These are phyloP conservation scores for Leptothorax acervorum DNA, from an alignment of 2,888 invertebrate genomes.

Conservation along the genomic window DNA sequence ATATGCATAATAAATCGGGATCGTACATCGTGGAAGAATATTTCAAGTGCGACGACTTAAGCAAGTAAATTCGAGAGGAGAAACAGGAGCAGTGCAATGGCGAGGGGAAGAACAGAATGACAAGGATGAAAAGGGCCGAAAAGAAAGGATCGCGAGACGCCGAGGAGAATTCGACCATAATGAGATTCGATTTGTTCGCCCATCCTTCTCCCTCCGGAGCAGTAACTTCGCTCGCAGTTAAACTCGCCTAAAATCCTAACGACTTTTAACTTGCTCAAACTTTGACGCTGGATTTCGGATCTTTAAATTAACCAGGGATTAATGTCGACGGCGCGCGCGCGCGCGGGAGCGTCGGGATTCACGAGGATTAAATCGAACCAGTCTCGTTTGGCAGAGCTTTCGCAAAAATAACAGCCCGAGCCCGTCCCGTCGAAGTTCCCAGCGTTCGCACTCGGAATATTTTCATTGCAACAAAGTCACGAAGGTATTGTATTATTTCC, in stretches of 20 bases:
- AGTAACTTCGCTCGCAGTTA: conserved; percentile 43
- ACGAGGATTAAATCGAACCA: conserved; percentile 38
- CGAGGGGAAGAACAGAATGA: background rate
- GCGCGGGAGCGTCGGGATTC: conserved; percentile 42
- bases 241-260: conserved; percentile 49
- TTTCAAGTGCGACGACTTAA: conserved; percentile 1
- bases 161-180: conserved; percentile 51
- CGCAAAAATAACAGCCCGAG: conserved; percentile 37
- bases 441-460: background rate
- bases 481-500: conserved; percentile 3
- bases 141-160: conserved; percentile 45
- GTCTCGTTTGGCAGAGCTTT: conserved; percentile 23
- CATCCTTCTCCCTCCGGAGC: conserved; percentile 1
- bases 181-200: conserved; percentile 47
- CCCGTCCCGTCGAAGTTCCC: background rate
- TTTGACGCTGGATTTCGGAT: conserved; percentile 49
- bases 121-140: background rate
- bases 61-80: conserved; percentile 34
- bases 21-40: conserved; percentile 14
- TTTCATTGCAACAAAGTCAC: conserved; percentile 19
- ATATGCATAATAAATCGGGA: conserved; percentile 1
- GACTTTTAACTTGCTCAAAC: conserved; percentile 55
- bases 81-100: background rate
- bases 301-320: conserved; percentile 60
- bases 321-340: conserved; percentile 31